phyloP scores from a whole-genome alignment of 64 coral and sea anemone species.

The Pocillopora verrucosa region DNA sequence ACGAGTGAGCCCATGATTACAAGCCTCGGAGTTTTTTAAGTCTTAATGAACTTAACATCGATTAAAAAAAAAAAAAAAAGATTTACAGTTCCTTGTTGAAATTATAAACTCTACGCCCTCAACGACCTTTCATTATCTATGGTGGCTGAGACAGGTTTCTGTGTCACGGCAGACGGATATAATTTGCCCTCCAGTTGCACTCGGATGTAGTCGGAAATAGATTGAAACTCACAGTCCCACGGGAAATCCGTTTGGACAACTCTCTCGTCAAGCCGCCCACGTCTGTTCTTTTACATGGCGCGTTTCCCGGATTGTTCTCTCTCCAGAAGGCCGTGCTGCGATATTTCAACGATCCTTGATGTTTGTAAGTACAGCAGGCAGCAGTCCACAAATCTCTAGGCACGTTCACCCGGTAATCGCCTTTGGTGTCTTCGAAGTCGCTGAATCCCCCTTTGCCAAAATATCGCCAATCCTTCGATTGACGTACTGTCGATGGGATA shows the following conservation, averaged over 20 bases:
- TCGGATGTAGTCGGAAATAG: neutral
- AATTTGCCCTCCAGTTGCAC: neutral
- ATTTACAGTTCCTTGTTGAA: too few species aligned
- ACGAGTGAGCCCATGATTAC: too few species aligned
- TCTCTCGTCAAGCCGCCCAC: neutral
- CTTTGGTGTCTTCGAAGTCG: neutral
- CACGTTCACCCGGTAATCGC: conserved; percentile 10
- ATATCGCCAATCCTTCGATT: neutral
- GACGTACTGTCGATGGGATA: neutral
- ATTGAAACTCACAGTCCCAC: neutral
- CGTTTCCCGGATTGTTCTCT: too few species aligned
- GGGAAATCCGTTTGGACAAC: neutral
- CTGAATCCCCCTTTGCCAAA: conserved; percentile 13
- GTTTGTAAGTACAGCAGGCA: conserved; percentile 20
- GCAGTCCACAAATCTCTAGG: conserved; percentile 26
- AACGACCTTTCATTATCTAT: too few species aligned
- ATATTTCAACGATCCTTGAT: neutral
- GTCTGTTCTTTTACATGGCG: too few species aligned
- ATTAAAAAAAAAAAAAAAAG: too few species aligned
- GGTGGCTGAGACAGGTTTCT: neutral
- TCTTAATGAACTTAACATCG: too few species aligned
- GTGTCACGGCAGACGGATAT: neutral
- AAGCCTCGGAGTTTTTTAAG: too few species aligned
- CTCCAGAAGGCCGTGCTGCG: neutral
- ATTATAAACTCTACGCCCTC: too few species aligned